Evolutionary conservation across 2,888 invertebrate species (phyloP).

Genomic region (Leistus spinibarbis): DNA sequence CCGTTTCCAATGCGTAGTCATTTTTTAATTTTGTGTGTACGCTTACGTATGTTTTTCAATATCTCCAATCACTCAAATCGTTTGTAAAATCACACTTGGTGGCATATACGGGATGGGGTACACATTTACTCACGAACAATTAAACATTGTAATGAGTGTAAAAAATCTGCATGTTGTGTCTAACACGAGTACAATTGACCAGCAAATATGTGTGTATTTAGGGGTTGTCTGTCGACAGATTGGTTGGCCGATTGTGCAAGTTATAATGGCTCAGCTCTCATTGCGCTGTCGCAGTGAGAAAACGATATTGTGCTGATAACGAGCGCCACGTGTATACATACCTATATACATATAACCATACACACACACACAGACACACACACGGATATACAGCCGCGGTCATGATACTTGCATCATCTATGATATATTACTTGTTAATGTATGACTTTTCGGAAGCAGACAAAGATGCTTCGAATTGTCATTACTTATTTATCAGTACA

Average conservation of each 20-base stretch:
- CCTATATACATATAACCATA: slow-evolving; percentile 12
- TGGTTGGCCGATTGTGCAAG: slow-evolving; percentile 1
- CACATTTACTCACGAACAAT: not conserved
- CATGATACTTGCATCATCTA: not conserved
- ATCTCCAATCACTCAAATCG: not conserved
- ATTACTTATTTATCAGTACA: too few relatives aligned
- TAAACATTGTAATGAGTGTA: slow-evolving; percentile 15
- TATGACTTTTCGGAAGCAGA: too few relatives aligned
- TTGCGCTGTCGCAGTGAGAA: slow-evolving; percentile 20
- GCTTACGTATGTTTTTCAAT: not conserved
- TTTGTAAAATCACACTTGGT: not conserved
- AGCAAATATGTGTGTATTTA: not conserved
- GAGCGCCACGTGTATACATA: slow-evolving; percentile 29
- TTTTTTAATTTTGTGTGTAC: not conserved
- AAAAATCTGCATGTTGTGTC: slow-evolving; percentile 13
- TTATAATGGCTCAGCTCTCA: slow-evolving; percentile 8
- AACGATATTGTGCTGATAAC: slow-evolving; percentile 32
- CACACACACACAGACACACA: not conserved
- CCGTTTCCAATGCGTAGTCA: too few relatives aligned
- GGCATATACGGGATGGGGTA: not conserved
- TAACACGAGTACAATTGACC: slow-evolving; percentile 1
- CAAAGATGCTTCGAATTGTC: too few relatives aligned
- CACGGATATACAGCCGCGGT: not conserved
- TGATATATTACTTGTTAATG: not conserved
- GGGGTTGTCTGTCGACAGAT: slow-evolving; percentile 5